Conservation (phyloP, 2,113 vertebrate species). For the Anas platyrhynchos region DNA sequence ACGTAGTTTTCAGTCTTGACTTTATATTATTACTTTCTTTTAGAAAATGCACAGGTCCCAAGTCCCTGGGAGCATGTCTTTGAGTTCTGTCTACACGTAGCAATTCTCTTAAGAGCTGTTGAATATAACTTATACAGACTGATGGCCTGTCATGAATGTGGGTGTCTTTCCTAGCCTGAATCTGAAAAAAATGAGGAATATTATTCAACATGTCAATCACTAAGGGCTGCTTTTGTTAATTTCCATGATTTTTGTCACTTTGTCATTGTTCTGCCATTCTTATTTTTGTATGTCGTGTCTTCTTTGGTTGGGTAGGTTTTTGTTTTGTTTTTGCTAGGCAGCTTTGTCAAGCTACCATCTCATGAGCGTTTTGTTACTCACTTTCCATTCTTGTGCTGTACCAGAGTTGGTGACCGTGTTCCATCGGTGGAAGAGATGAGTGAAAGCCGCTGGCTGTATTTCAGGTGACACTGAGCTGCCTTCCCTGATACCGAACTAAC, state of each 20-base stretch:
- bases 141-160: background rate
- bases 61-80: background rate
- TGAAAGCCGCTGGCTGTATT: conserved; percentile 80
- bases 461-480: conserved; percentile 82
- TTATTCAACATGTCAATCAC: background rate
- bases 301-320: background rate
- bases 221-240: background rate
- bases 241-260: background rate
- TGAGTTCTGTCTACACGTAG: background rate
- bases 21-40: background rate
- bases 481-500: conserved; percentile 67
- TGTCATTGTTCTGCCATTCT: background rate
- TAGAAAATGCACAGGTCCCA: accelerated
- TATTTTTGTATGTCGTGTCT: background rate
- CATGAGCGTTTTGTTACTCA: conserved; percentile 66
- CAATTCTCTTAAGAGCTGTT: background rate
- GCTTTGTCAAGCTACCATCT: background rate
- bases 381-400: conserved; percentile 80
- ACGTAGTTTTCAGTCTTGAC: accelerated
- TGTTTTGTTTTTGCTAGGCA: background rate
- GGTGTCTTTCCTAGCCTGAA: background rate
- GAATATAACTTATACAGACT: background rate
- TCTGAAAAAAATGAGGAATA: accelerated
- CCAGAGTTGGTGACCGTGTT: conserved; percentile 83
- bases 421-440: conserved; percentile 80